Evolutionary conservation across 1,140 invertebrate genomes (phyloP).

Genomic region (Drosophila guanche): DNA sequence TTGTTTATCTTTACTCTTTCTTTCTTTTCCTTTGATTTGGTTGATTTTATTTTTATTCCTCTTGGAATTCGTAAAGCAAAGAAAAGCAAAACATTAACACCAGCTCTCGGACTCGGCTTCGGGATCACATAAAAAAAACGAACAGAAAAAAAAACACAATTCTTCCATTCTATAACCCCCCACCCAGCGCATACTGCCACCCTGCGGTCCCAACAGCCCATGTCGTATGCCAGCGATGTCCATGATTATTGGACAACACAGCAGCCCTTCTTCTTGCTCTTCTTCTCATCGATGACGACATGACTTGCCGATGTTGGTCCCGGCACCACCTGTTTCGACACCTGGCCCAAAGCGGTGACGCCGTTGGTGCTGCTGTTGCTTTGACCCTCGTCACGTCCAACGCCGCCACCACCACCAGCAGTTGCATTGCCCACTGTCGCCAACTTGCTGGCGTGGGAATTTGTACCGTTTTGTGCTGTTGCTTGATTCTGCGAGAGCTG

Average conservation of each 20-base stretch:
- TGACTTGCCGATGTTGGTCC: slow-evolving; percentile 83
- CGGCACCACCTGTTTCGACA: slow-evolving; percentile 83
- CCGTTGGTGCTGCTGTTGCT: slow-evolving; percentile 66
- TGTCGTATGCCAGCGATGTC: too few species aligned
- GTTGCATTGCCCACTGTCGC: slow-evolving; percentile 34
- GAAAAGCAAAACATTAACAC: slow-evolving; percentile 44
- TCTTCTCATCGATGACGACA: slow-evolving; percentile 83
- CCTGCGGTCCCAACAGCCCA: neutral
- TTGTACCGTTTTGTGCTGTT: slow-evolving; percentile 83
- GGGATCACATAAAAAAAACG: slow-evolving; percentile 9
- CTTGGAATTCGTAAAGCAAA: slow-evolving; percentile 38
- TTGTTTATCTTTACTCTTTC: neutral
- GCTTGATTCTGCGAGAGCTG: slow-evolving; percentile 80
- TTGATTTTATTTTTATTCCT: slow-evolving; percentile 9
- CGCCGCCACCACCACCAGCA: slow-evolving; percentile 31
- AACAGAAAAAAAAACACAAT: slow-evolving; percentile 29
- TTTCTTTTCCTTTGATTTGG: neutral
- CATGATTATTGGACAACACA: slow-evolving; percentile 82
- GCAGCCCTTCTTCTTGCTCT: slow-evolving; percentile 82
- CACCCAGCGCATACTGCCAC: neutral
- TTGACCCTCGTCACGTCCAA: slow-evolving; percentile 29
- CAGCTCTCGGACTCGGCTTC: neutral
- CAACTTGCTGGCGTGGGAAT: slow-evolving; percentile 74
- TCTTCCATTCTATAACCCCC: slow-evolving; percentile 2
- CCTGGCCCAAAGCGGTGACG: slow-evolving; percentile 75